Evolutionary conservation across 1,140 invertebrate genomes (phyloP).

Genomic region (Papilio xuthus): DNA sequence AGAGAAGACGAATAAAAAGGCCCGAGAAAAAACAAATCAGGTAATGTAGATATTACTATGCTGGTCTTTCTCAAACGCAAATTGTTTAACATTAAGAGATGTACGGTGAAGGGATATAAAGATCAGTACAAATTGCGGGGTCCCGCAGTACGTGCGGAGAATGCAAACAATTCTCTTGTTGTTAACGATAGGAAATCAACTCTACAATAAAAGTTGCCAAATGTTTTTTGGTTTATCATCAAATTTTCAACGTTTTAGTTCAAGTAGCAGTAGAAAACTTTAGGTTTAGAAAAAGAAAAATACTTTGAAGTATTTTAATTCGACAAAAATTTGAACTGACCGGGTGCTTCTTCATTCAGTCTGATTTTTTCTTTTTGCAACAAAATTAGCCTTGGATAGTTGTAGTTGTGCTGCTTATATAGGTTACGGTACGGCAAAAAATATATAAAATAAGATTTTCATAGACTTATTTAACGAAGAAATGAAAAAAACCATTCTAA

Average conservation of each 20-base stretch:
- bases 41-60: background rate
- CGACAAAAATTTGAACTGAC: too few relatives aligned
- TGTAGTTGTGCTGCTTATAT: too few relatives aligned
- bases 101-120: slow-evolving; percentile 4
- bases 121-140: slow-evolving; percentile 4
- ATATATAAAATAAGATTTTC: too few relatives aligned
- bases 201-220: background rate
- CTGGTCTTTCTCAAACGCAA: background rate
- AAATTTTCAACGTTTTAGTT: background rate
- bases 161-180: background rate
- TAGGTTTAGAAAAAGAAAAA: too few relatives aligned
- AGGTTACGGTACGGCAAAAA: too few relatives aligned
- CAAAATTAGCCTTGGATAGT: too few relatives aligned
- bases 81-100: slow-evolving; percentile 15
- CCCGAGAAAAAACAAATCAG: background rate
- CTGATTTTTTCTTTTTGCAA: too few relatives aligned
- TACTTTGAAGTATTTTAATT: too few relatives aligned
- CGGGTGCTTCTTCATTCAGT: too few relatives aligned
- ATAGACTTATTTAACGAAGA: background rate
- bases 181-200: slow-evolving; percentile 1
- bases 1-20: background rate
- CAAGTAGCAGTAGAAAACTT: too few relatives aligned
- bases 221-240: background rate
- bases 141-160: background rate
- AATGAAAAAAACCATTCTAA: background rate